Conservation (phyloP, 1,140 invertebrate genomes). For the Diprion similis region DNA sequence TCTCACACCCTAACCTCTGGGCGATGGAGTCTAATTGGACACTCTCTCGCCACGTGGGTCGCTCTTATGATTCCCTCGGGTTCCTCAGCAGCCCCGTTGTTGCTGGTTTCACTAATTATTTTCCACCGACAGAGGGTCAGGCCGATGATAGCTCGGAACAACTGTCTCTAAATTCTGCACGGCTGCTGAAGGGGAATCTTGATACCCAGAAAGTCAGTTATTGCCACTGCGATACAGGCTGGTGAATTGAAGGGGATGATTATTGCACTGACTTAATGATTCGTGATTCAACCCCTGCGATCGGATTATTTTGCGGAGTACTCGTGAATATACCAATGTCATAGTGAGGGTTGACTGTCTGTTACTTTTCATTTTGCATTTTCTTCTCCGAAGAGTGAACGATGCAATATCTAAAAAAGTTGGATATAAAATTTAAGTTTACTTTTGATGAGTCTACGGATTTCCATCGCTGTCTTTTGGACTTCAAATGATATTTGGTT, state of each 20-base stretch:
- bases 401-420: too few species aligned
- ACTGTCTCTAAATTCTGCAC: not conserved
- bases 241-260: not conserved
- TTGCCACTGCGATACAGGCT: not conserved
- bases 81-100: not conserved
- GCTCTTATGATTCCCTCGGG: not conserved
- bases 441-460: too few species aligned
- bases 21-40: not conserved
- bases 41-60: not conserved
- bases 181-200: not conserved
- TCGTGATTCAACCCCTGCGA: too few species aligned
- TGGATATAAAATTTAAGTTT: too few species aligned
- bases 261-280: not conserved
- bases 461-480: too few species aligned
- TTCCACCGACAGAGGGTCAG: not conserved
- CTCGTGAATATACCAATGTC: too few species aligned
- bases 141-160: not conserved
- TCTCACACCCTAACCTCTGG: too few species aligned
- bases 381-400: too few species aligned
- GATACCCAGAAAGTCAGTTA: not conserved
- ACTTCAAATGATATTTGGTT: too few species aligned
- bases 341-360: too few species aligned
- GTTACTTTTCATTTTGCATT: too few species aligned
- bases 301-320: too few species aligned
- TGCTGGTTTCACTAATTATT: conserved; percentile 6